phyloP scores from a whole-genome alignment of 2,888 invertebrate species.

The Chelonus formosanus region DNA sequence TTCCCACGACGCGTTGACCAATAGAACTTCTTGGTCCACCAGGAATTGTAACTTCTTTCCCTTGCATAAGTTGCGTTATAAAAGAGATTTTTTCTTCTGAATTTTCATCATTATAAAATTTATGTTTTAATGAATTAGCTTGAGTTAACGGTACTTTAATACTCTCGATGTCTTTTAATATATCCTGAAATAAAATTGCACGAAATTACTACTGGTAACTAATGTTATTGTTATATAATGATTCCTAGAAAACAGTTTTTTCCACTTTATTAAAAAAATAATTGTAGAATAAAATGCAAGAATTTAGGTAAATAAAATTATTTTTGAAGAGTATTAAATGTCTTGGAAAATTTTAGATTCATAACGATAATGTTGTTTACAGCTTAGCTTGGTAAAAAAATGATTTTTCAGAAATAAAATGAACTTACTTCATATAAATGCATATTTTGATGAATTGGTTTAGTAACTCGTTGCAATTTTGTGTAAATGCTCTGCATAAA shows the following conservation, averaged over 20 bases:
- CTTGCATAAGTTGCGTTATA: constrained; percentile 67
- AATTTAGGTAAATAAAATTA: too few species aligned
- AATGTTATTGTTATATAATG: too few species aligned
- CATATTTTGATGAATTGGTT: constrained; percentile 55
- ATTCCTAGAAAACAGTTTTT: too few species aligned
- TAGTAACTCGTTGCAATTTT: constrained; percentile 56
- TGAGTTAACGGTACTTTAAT: constrained; percentile 68
- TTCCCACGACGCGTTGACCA: constrained; percentile 68
- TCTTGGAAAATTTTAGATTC: too few species aligned
- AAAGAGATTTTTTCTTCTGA: constrained; percentile 64
- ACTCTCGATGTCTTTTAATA: constrained; percentile 59
- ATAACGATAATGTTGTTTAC: too few species aligned
- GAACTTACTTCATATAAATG: constrained; percentile 56
- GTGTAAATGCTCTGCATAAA: constrained; percentile 58
- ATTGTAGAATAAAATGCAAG: too few species aligned
- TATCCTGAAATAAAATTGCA: neutral
- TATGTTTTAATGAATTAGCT: constrained; percentile 68
- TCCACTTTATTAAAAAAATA: too few species aligned
- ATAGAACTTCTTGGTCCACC: constrained; percentile 69
- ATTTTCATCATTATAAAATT: constrained; percentile 64
- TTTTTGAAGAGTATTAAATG: too few species aligned
- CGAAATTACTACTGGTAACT: constrained; percentile 1
- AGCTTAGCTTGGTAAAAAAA: neutral
- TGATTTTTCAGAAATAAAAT: constrained; percentile 5
- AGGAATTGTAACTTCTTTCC: constrained; percentile 71